Conservation (phyloP, 2,113 vertebrate genomes). For the Pollimyrus isidori region DNA sequence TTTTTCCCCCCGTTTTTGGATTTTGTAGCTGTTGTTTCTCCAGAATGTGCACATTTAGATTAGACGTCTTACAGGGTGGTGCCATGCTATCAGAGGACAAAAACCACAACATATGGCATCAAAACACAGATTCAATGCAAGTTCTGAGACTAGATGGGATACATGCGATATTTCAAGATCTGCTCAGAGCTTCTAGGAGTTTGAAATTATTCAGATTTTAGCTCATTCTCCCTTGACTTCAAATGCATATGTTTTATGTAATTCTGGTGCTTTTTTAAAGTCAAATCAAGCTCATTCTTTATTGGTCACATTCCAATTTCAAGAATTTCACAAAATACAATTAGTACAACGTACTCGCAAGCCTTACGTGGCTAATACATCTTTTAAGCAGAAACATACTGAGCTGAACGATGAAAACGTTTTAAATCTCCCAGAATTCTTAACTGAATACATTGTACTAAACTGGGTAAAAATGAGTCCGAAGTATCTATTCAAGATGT, state of each 20-base stretch:
- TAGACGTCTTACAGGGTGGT: not conserved
- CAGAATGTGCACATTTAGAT: slow-evolving; percentile 17
- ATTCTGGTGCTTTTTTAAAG: not conserved
- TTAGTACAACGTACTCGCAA: not conserved
- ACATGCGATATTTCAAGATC: not conserved
- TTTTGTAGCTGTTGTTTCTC: slow-evolving; percentile 29
- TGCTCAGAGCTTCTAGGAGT: not conserved
- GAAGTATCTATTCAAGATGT: not conserved
- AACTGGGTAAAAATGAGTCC: not conserved
- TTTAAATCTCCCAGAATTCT: not conserved
- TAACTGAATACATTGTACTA: not conserved
- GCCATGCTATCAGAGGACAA: not conserved
- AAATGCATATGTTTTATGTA: not conserved
- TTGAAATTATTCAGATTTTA: not conserved
- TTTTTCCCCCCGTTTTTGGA: not conserved
- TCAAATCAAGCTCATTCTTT: not conserved
- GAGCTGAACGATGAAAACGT: not conserved
- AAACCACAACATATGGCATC: not conserved
- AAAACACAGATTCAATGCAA: not conserved
- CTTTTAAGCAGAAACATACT: not conserved
- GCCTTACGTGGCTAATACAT: not conserved
- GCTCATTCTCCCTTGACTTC: not conserved
- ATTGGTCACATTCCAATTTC: not conserved
- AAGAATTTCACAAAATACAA: not conserved
- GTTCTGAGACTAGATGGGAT: not conserved